A percentile compares a stretch with the other conserved stretches of the same genome.
Conservation (phyloP, 1,140 invertebrate species). For the Wiebesia pumilae region DNA sequence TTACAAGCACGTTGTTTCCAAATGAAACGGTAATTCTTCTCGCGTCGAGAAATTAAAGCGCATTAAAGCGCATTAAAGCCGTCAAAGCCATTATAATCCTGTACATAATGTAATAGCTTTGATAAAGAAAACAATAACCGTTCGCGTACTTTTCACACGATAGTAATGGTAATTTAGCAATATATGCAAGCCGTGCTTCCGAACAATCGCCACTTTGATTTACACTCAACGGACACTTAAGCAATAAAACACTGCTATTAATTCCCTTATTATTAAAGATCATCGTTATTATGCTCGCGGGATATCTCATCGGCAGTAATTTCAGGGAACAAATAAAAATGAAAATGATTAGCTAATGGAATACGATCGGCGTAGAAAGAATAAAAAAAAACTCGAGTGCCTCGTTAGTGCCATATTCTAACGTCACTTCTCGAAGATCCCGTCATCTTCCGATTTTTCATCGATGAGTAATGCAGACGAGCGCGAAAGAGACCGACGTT, state of each 20-base stretch:
- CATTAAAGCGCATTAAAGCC: neutral
- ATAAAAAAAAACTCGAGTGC: neutral
- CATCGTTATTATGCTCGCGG: neutral
- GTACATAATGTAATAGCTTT: neutral
- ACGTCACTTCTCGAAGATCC: neutral
- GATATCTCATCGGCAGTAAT: neutral
- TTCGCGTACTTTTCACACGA: neutral
- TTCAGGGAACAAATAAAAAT: neutral
- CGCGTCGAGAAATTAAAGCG: neutral
- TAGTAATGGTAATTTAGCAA: neutral
- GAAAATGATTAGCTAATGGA: neutral
- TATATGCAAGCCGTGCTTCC: neutral
- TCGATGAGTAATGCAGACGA: neutral
- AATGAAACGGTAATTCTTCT: neutral
- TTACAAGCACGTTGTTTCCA: neutral
- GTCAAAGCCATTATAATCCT: neutral
- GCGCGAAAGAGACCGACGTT: neutral
- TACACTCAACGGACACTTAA: no score
- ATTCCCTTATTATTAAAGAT: neutral
- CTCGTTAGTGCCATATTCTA: neutral
- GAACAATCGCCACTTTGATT: neutral
- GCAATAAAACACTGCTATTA: neutral
- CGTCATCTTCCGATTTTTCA: constrained; percentile 8
- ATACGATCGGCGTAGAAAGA: neutral
- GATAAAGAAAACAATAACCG: neutral